These are phyloP conservation scores for Trichomalopsis sarcophagae DNA, from an alignment of 1,140 invertebrate genomes.

Conservation along the genomic window DNA sequence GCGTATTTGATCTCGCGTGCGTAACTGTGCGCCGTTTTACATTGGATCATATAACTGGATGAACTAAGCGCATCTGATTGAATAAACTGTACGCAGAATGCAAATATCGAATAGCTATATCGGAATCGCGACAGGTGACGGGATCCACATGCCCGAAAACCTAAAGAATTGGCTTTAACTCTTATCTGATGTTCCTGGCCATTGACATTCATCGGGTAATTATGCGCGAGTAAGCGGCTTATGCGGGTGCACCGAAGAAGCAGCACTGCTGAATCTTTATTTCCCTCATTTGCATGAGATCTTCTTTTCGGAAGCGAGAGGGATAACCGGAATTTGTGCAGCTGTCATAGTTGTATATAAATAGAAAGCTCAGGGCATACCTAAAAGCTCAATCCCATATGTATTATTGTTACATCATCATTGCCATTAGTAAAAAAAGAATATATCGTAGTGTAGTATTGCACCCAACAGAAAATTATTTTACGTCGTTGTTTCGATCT, in stretches of 20 bases:
- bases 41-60: too few species aligned
- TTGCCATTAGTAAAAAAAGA: background rate
- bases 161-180: slow-evolving; percentile 21
- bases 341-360: background rate
- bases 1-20: background rate
- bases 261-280: slow-evolving; percentile 1
- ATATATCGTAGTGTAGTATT: background rate
- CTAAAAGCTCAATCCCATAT: background rate
- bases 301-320: background rate
- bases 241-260: background rate
- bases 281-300: slow-evolving; percentile 8
- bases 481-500: too few species aligned
- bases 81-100: background rate
- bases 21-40: background rate
- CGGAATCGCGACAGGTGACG: background rate
- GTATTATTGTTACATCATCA: background rate
- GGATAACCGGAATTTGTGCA: background rate
- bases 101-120: background rate
- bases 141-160: background rate
- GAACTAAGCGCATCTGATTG: too few species aligned
- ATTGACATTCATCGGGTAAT: slow-evolving; percentile 25
- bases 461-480: background rate
- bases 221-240: slow-evolving; percentile 28
- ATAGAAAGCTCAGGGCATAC: background rate
- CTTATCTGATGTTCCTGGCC: slow-evolving; percentile 4